Percentiles rank a stretch among this genome's conserved stretches.
Evolutionary conservation across 2,113 vertebrate species (phyloP).

Genomic region (Sturnira hondurensis): DNA sequence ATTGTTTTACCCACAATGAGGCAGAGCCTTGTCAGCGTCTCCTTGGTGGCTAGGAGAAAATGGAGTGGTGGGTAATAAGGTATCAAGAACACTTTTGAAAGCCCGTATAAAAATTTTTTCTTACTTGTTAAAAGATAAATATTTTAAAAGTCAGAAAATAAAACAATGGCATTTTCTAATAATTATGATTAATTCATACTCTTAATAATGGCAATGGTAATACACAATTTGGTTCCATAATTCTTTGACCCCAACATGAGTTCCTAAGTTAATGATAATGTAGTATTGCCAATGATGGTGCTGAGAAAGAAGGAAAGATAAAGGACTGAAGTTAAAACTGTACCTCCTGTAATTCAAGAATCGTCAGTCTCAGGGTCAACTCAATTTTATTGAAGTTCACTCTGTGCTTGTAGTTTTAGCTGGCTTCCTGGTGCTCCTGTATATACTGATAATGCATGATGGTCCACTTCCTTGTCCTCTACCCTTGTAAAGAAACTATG

Average conservation of each 20-base stretch:
- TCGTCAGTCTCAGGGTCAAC: neutral
- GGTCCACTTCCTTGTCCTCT: neutral
- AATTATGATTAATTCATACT: neutral
- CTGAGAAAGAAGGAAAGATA: neutral
- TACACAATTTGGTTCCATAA: neutral
- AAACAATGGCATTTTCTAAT: neutral
- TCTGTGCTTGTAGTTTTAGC: neutral
- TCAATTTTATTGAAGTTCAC: neutral
- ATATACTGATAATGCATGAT: neutral
- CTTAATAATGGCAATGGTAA: neutral
- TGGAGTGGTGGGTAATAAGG: neutral
- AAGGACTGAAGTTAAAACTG: neutral
- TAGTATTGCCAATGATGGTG: neutral
- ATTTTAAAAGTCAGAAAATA: neutral
- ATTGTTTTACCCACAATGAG: neutral
- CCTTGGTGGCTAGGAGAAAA: neutral
- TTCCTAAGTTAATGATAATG: neutral
- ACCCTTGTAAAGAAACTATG: neutral
- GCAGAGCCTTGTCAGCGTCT: neutral
- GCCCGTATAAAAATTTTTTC: neutral
- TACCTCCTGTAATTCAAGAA: neutral
- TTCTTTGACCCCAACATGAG: neutral
- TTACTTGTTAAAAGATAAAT: constrained; percentile 6
- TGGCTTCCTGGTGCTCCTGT: neutral
- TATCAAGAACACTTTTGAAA: neutral